Evolutionary conservation across 1,140 invertebrate genomes (phyloP).

Genomic region (Polypedilum vanderplanki): DNA sequence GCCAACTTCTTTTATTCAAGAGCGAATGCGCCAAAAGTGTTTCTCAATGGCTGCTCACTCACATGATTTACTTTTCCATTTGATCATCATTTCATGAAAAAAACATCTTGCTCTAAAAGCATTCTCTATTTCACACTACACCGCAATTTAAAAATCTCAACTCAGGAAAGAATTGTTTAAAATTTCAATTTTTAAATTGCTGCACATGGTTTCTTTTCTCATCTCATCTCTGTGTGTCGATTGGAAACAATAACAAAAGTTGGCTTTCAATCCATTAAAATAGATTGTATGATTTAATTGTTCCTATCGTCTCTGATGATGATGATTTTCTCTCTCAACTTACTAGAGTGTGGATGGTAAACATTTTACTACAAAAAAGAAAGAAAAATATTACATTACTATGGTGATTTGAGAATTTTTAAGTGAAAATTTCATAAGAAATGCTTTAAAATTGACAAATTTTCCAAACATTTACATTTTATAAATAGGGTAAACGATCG

Average conservation of each 20-base stretch:
- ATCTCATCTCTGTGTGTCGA: not conserved
- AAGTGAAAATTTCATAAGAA: too few species aligned
- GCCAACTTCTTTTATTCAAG: too few species aligned
- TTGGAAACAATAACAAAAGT: slow-evolving; percentile 10
- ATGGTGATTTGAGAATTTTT: not conserved
- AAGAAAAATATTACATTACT: not conserved
- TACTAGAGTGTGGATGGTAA: not conserved
- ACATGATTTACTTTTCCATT: not conserved
- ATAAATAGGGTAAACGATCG: too few species aligned
- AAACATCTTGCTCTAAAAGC: not conserved
- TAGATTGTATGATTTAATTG: slow-evolving; percentile 19
- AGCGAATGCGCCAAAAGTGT: slow-evolving; percentile 1
- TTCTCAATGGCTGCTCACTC: slow-evolving; percentile 1
- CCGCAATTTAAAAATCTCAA: not conserved
- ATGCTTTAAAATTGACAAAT: too few species aligned
- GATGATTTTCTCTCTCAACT: not conserved
- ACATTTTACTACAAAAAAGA: not conserved
- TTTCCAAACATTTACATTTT: too few species aligned
- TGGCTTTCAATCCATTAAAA: slow-evolving; percentile 10
- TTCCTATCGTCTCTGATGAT: not conserved
- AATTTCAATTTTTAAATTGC: slow-evolving; percentile 9
- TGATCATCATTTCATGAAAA: not conserved
- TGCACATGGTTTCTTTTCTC: slow-evolving; percentile 4
- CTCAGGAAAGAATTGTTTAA: slow-evolving; percentile 13
- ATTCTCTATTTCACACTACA: slow-evolving; percentile 6